These are phyloP conservation scores for Eptesicus fuscus DNA, from an alignment of 2,113 vertebrate species.

Conservation along the genomic window DNA sequence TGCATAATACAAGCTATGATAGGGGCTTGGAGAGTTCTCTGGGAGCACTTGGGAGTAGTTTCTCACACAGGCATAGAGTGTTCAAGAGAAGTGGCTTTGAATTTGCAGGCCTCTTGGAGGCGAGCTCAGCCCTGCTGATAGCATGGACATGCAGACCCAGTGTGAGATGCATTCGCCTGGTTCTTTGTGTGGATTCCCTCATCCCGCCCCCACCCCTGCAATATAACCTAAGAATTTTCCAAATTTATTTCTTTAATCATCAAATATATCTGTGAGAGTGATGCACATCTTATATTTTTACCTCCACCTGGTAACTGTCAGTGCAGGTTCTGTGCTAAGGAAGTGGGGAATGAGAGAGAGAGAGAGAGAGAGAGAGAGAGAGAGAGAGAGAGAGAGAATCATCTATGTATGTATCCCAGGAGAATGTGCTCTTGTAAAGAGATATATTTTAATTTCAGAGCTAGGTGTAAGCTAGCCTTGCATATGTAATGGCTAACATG, in stretches of 20 bases:
- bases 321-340: neutral
- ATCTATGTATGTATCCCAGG: neutral
- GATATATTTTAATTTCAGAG: conserved; percentile 61
- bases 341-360: neutral
- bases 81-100: neutral
- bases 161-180: neutral
- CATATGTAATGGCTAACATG: conserved; percentile 52
- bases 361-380: neutral
- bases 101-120: neutral
- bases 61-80: neutral
- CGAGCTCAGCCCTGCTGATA: neutral
- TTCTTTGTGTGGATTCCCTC: neutral
- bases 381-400: neutral
- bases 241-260: conserved; percentile 26
- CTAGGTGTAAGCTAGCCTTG: conserved; percentile 36
- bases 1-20: neutral
- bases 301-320: neutral
- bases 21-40: neutral
- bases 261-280: neutral
- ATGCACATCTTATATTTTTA: neutral
- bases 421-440: neutral
- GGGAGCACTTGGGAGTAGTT: neutral
- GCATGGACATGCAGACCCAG: neutral
- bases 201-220: neutral
- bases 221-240: neutral